Evolutionary conservation across 1,140 invertebrate genomes (phyloP).

Genomic region (Lasioglossum albipes): DNA sequence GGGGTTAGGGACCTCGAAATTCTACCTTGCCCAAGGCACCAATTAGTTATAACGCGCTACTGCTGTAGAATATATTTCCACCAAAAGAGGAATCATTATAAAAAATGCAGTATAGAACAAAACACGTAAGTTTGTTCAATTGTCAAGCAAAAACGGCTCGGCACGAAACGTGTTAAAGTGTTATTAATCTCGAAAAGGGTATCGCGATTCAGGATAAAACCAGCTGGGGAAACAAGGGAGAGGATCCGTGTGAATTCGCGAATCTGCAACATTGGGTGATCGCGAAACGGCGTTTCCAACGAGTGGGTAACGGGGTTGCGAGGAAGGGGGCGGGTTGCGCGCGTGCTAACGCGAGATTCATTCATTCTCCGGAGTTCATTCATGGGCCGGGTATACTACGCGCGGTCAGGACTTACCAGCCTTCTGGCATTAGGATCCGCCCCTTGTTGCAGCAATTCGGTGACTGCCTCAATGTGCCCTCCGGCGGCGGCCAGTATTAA

Average conservation of each 20-base stretch:
- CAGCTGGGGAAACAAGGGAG: no score
- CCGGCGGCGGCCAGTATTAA: constrained; percentile 93
- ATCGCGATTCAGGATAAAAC: no score
- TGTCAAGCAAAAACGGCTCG: no score
- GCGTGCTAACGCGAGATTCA: constrained; percentile 27
- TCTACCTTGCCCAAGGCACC: no score
- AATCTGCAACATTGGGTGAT: not conserved
- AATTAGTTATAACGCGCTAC: no score
- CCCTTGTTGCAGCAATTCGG: constrained; percentile 92
- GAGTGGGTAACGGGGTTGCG: constrained; percentile 29
- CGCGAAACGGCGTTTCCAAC: not conserved
- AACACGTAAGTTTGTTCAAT: no score
- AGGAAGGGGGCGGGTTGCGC: constrained; percentile 21
- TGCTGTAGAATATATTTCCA: no score
- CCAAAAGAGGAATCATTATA: no score
- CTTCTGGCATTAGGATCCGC: constrained; percentile 91
- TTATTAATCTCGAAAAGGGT: no score
- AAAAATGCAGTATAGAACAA: no score
- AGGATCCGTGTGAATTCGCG: not conserved
- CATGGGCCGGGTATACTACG: constrained; percentile 8
- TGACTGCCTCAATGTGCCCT: constrained; percentile 92
- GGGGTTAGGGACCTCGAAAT: no score
- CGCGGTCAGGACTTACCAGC: constrained; percentile 82
- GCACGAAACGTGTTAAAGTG: no score
- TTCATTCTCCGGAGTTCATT: constrained; percentile 45